Conservation (phyloP, 92 coral and sea anemone species). For the Desmophyllum pertusum region DNA sequence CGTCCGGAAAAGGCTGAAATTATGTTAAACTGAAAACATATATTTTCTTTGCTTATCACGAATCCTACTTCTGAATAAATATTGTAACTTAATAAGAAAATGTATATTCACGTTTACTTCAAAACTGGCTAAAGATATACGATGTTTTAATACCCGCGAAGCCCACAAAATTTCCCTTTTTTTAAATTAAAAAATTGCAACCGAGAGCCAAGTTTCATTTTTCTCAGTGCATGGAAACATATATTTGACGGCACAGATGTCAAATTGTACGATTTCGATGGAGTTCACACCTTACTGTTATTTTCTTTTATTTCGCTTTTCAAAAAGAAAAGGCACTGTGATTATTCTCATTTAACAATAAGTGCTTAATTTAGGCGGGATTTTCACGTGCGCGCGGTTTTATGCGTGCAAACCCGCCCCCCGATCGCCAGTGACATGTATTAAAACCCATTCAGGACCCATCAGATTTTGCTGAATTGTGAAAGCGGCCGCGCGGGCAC, state of each 20-base stretch:
- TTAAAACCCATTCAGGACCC: neutral
- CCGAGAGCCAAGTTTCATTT: neutral
- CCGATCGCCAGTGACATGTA: neutral
- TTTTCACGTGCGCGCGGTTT: slow-evolving; percentile 38
- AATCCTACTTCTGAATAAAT: neutral
- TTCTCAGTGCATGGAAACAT: neutral
- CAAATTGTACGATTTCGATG: neutral
- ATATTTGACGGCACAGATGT: neutral
- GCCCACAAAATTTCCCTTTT: neutral
- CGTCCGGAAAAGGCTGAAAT: slow-evolving; percentile 3
- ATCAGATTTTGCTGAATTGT: slow-evolving; percentile 1
- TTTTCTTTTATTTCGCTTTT: slow-evolving; percentile 26
- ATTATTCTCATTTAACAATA: slow-evolving; percentile 34
- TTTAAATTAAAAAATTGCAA: neutral
- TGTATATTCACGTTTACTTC: neutral
- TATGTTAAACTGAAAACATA: neutral
- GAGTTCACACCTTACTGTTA: slow-evolving; percentile 12
- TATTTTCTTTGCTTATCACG: neutral
- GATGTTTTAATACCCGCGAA: neutral
- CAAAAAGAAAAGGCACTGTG: slow-evolving; percentile 16
- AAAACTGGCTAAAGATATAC: neutral
- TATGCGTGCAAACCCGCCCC: slow-evolving; percentile 10
- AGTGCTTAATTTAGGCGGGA: slow-evolving; percentile 34
- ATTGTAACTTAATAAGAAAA: neutral
- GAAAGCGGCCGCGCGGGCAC: neutral